Percentiles rank a stretch among this genome's conserved stretches.
Conservation (phyloP, 30 jellyfish, hydroid and myxozoan genomes). For the Aurelia coerulea region DNA sequence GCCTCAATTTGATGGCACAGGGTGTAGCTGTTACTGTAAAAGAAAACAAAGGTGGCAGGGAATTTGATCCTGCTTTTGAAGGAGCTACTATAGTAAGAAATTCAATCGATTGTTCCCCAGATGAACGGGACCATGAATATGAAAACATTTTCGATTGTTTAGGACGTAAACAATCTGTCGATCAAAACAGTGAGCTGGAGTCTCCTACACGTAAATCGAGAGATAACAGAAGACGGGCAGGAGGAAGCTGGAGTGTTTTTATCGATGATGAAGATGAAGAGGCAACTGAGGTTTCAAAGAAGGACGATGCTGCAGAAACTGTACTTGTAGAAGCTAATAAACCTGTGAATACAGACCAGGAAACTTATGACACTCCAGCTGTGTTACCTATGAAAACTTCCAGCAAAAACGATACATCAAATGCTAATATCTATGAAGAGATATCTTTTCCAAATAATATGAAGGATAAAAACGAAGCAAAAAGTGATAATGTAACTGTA, state of each 20-base stretch:
- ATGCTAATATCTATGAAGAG: slow-evolving; percentile 76
- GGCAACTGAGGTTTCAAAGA: slow-evolving; percentile 1
- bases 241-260: slow-evolving; percentile 71
- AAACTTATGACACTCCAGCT: background rate
- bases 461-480: slow-evolving; percentile 7
- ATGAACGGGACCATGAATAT: slow-evolving; percentile 44
- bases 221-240: slow-evolving; percentile 62
- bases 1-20: background rate
- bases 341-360: background rate
- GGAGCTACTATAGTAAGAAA: background rate
- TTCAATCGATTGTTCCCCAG: slow-evolving; percentile 7
- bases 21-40: slow-evolving; percentile 2
- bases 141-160: slow-evolving; percentile 63
- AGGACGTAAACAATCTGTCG: background rate
- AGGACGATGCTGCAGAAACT: background rate
- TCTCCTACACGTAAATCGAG: slow-evolving; percentile 29
- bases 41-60: slow-evolving; percentile 1
- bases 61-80: background rate
- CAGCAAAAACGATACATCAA: background rate
- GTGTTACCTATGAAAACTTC: background rate
- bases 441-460: slow-evolving; percentile 45
- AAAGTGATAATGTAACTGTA: slow-evolving; percentile 46
- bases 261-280: slow-evolving; percentile 32
- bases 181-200: background rate
- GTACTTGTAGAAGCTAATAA: slow-evolving; percentile 14